Evolutionary conservation across 2,797 vertebrate genomes (phyloP), one percentile per base, ranked within the genome.

Genomic region (Chelon labrosus): DNA sequence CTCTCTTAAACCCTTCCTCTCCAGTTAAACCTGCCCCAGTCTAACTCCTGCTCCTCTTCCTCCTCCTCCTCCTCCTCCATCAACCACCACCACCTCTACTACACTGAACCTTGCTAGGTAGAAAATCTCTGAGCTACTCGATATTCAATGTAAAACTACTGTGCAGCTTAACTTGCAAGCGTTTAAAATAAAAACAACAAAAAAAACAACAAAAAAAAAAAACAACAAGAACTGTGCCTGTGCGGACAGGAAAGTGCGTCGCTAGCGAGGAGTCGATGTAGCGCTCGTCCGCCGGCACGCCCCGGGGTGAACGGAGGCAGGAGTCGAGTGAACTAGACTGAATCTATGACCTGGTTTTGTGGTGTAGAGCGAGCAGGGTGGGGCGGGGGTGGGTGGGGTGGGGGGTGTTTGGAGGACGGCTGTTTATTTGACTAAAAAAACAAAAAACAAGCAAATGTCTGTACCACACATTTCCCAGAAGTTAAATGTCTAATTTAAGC

Each of bases 31-130:
- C 73, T 65, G 4, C 9, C 0, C 39, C 11, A 57, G 67, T 80
- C 85, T 79, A 73, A 90, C 75, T 57, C 79, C 69, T 60, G n/a
- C n/a, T n/a, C n/a, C n/a, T n/a, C 56, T 52, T 7, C 64, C 71
- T 62, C 59, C 46, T 31, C 31, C 31, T 31, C 31, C 31, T 31
- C 31, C 31, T 31, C 4, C 61, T 73, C 67, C 84, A 87, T 74
- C 84, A 52, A 68, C 86, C 89, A 83, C 82, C 83, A 73, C 53
- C 90, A 70, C 70, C 68, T 31, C 67, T 69, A 76, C 76, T 79
- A 89, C 92, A 93, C 93, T 91, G 86, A 94, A 92, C 87, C 90
- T 84, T 85, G 91, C 91, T 95, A 92, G 81, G 83, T 93, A 92
- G 91, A 91, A 88, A 88, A 85, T 78, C 83, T 88, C 78, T 59